A percentile compares a stretch with the other conserved stretches of the same genome.
Conservation (phyloP, 2,113 vertebrate species). For the Castor canadensis region DNA sequence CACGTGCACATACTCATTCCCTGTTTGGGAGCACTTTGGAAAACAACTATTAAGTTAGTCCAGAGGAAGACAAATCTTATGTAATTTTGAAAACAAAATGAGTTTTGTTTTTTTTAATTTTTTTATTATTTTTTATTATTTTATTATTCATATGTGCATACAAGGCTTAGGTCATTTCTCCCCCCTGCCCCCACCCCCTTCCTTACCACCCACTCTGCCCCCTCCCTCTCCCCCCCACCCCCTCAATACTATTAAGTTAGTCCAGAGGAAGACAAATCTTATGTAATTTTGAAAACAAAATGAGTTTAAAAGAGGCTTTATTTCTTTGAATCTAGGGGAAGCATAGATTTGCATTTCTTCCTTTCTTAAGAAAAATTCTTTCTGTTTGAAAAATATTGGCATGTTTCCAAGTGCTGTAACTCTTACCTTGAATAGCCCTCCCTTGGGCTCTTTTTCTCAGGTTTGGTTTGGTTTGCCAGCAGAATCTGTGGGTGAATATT, state of each 20-base stretch:
- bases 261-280: conserved; percentile 14
- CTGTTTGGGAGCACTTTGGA: conserved; percentile 11
- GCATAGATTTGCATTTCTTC: conserved; percentile 33
- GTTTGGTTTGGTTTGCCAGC: not conserved
- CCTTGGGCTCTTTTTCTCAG: conserved; percentile 38
- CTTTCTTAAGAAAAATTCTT: conserved; percentile 45
- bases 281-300: conserved; percentile 52
- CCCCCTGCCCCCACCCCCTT: no score
- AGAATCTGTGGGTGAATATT: not conserved
- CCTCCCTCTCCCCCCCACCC: no score
- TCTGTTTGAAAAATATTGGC: conserved; percentile 43
- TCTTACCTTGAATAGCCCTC: conserved; percentile 30
- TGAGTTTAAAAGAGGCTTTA: conserved; percentile 36
- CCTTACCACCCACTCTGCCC: no score
- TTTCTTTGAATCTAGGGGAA: conserved; percentile 32
- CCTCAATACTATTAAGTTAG: conserved; percentile 3
- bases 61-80: conserved; percentile 36
- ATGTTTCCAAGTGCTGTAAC: conserved; percentile 38
- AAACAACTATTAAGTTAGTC: conserved; percentile 20
- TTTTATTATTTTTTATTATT: no score
- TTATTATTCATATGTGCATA: no score
- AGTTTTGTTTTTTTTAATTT: no score
- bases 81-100: conserved; percentile 46
- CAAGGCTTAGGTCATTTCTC: no score
- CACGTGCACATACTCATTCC: not conserved